Evolutionary conservation across 1,140 invertebrate species (phyloP), one percentile per base, ranked within the genome.

Genomic region (Nasonia giraulti): DNA sequence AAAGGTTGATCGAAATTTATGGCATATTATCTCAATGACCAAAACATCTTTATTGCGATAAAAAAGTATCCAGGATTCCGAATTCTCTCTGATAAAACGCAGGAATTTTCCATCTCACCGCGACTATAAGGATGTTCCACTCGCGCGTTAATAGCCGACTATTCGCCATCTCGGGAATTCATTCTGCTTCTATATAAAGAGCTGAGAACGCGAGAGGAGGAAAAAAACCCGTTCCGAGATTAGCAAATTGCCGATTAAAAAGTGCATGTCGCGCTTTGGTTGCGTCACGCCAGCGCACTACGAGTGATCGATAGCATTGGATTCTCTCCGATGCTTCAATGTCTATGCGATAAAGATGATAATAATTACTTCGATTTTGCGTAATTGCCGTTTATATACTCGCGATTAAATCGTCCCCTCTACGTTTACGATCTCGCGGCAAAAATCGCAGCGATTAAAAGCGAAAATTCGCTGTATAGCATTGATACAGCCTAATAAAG

Each of bases 191-290:
- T 40, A 40, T 23, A 10, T n/a, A 62, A 23, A 14, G 44, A 50
- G 11, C 47, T 14, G 2, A 50, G 47, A 50, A 50, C 47, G 27
- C 33, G 5, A 37, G n/a, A 37, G 55, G 20, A 40, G 68, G 23
- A 73, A 81, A n/a, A 81, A 20, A 6, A 37, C 33, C 33, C n/a
- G 69, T 20, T 44, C 73, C 20, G n/a, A 47, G 80, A 81, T 81
- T 50, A 81, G 27, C 37, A 50, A 81, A 80, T 80, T 73, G 66
- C 27, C 37, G 40, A 81, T 81, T 81, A 71, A 81, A 81, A 73
- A 66, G 33, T 68, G 55, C 14, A 55, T n/a, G 47, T 77, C 75
- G n/a, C n/a, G 47, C 47, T 78, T 6, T 55, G 7, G 3, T 78
- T 78, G 44, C 47, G 47, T 47, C 76, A 78, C 47, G 6, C n/a